Conservation (phyloP, 2,113 vertebrate species). For the Lampris megalopsis region DNA sequence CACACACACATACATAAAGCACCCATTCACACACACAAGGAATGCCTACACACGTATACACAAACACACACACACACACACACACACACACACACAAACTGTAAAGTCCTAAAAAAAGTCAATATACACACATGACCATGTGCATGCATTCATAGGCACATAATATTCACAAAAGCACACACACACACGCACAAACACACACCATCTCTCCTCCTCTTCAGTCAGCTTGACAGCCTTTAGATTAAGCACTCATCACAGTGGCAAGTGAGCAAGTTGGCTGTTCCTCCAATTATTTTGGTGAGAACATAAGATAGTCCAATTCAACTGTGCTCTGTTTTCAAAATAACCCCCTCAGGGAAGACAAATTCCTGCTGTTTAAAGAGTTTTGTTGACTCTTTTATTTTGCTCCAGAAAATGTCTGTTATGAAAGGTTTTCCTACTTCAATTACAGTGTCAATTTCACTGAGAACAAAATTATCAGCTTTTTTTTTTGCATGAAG, state of each 20-base stretch:
- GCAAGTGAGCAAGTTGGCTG: constrained; percentile 52
- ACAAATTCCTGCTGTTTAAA: constrained; percentile 65
- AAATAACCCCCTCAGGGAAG: constrained; percentile 64
- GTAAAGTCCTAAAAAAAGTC: too few relatives aligned
- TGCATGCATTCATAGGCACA: not conserved
- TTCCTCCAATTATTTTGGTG: constrained; percentile 74
- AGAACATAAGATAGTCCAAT: constrained; percentile 72
- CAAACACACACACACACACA: not conserved
- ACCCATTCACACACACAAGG: too few relatives aligned
- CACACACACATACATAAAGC: too few relatives aligned
- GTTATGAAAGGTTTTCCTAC: constrained; percentile 40
- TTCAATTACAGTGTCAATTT: constrained; percentile 65
- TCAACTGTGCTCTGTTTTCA: constrained; percentile 60
- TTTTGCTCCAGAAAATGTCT: constrained; percentile 47
- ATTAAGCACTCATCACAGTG: constrained; percentile 60
- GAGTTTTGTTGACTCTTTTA: constrained; percentile 62
- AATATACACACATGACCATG: not conserved
- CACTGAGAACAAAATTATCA: constrained; percentile 36
- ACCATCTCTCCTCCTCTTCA: constrained; percentile 39
- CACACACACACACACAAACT: too few relatives aligned
- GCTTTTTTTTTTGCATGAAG: constrained; percentile 2
- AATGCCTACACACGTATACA: not conserved
- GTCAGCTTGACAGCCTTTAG: constrained; percentile 58
- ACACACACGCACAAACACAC: constrained; percentile 2
- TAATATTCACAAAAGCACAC: not conserved